These are phyloP conservation scores for Drosophila leontia DNA, from an alignment of 1,140 invertebrate species.

Conservation along the genomic window DNA sequence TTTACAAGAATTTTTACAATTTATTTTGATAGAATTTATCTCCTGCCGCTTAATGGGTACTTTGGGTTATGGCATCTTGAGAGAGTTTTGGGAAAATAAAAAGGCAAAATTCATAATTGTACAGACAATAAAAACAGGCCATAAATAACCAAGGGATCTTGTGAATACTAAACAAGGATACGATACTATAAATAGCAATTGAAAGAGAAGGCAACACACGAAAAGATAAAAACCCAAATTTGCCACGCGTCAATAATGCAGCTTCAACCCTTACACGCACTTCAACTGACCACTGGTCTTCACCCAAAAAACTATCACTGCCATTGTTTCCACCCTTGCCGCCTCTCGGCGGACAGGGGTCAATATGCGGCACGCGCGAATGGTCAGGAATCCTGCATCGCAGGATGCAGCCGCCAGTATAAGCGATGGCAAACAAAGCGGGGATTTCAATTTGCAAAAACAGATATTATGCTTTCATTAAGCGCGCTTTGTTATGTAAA, in stretches of 20 bases:
- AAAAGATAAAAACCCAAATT: slow-evolving; percentile 3
- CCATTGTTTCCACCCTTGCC: slow-evolving; percentile 47
- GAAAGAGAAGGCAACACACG: neutral
- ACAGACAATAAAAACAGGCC: neutral
- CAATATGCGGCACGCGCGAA: slow-evolving; percentile 56
- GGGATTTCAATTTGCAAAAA: slow-evolving; percentile 41
- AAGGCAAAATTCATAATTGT: slow-evolving; percentile 41
- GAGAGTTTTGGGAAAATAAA: slow-evolving; percentile 50
- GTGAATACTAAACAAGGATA: neutral
- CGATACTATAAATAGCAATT: neutral
- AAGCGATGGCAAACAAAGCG: slow-evolving; percentile 36
- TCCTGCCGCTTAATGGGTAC: slow-evolving; percentile 56
- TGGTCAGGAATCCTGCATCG: slow-evolving; percentile 34
- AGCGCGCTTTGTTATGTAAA: slow-evolving; percentile 63
- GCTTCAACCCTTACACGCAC: slow-evolving; percentile 56
- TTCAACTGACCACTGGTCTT: slow-evolving; percentile 65
- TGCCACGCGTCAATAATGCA: slow-evolving; percentile 27
- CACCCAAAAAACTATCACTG: slow-evolving; percentile 30
- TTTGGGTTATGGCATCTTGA: slow-evolving; percentile 40
- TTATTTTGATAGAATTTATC: slow-evolving; percentile 67
- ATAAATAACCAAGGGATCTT: neutral
- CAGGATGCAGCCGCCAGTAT: slow-evolving; percentile 2
- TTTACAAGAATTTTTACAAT: slow-evolving; percentile 29
- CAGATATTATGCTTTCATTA: slow-evolving; percentile 56
- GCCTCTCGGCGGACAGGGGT: slow-evolving; percentile 32